phyloP scores from a whole-genome alignment of 2,888 invertebrate genomes.

The Plebejus melissa region DNA sequence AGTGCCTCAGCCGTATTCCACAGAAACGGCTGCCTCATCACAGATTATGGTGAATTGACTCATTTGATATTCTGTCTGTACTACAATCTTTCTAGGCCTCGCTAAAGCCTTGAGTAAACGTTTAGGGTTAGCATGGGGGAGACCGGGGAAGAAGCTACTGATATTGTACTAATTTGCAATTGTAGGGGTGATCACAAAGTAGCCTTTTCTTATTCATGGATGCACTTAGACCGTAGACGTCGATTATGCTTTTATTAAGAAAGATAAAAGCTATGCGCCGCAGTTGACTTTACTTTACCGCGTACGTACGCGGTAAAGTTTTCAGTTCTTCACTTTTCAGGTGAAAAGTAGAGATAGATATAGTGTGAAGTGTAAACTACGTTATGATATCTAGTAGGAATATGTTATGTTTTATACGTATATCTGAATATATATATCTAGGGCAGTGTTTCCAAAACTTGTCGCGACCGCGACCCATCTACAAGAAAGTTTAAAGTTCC shows the following conservation, averaged over 20 bases:
- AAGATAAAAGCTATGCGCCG: not conserved
- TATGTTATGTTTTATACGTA: too few species aligned
- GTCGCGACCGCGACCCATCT: too few species aligned
- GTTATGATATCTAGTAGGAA: not conserved
- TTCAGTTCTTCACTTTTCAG: too few species aligned
- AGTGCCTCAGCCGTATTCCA: slow-evolving; percentile 32
- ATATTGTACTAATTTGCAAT: slow-evolving; percentile 25
- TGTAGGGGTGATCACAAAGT: slow-evolving; percentile 20
- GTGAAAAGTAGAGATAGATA: not conserved
- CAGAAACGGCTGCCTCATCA: slow-evolving; percentile 37
- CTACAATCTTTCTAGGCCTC: slow-evolving; percentile 38
- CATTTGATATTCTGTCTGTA: slow-evolving; percentile 74
- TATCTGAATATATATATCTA: too few species aligned
- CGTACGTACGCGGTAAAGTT: not conserved
- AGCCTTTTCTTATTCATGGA: slow-evolving; percentile 18
- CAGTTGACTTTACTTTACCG: not conserved
- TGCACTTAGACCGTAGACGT: slow-evolving; percentile 12
- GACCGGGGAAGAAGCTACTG: slow-evolving; percentile 19
- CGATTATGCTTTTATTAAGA: slow-evolving; percentile 15
- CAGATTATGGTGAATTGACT: slow-evolving; percentile 64
- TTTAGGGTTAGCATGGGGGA: slow-evolving; percentile 24
- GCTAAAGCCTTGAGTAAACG: slow-evolving; percentile 23
- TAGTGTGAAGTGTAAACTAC: not conserved
- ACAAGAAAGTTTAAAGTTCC: too few species aligned
- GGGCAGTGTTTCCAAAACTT: too few species aligned